Evolutionary conservation across 2,888 invertebrate species (phyloP).

Genomic region (Drosophila borborema): DNA sequence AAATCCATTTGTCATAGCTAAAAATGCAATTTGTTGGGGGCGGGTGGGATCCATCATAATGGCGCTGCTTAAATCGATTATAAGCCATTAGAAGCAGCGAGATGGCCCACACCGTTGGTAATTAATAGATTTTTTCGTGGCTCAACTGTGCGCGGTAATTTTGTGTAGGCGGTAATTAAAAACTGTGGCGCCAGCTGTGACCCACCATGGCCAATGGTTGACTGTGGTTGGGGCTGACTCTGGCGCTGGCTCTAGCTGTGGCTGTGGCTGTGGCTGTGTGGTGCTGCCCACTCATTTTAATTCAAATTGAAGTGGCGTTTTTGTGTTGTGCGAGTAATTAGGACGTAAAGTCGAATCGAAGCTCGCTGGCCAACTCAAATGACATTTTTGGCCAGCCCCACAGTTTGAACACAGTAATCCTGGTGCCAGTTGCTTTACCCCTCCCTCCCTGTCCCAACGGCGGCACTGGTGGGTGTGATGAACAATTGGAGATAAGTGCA

Average conservation of each 20-base stretch:
- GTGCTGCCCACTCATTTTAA: slow-evolving; percentile 65
- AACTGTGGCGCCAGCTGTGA: slow-evolving; percentile 75
- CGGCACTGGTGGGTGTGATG: slow-evolving; percentile 54
- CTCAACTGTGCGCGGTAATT: slow-evolving; percentile 58
- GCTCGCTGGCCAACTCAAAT: slow-evolving; percentile 63
- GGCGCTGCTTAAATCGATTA: slow-evolving; percentile 72
- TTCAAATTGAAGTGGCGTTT: slow-evolving; percentile 78
- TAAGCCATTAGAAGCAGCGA: slow-evolving; percentile 65
- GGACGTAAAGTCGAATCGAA: slow-evolving; percentile 75
- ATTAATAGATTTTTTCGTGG: slow-evolving; percentile 67
- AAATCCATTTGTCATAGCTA: slow-evolving; percentile 62
- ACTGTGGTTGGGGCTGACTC: not conserved
- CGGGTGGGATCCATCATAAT: slow-evolving; percentile 40
- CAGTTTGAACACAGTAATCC: slow-evolving; percentile 8
- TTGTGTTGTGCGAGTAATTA: slow-evolving; percentile 76
- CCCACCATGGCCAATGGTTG: slow-evolving; percentile 31
- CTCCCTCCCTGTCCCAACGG: slow-evolving; percentile 5
- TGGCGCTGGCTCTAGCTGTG: too few species aligned
- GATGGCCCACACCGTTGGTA: slow-evolving; percentile 45
- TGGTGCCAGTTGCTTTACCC: not conserved
- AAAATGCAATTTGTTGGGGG: slow-evolving; percentile 57
- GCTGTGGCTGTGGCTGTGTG: not conserved
- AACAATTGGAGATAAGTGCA: slow-evolving; percentile 78
- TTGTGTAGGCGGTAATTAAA: slow-evolving; percentile 76
- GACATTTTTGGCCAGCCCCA: slow-evolving; percentile 60